phyloP scores from a whole-genome alignment of 2,113 vertebrate species.

The Scalopus aquaticus region DNA sequence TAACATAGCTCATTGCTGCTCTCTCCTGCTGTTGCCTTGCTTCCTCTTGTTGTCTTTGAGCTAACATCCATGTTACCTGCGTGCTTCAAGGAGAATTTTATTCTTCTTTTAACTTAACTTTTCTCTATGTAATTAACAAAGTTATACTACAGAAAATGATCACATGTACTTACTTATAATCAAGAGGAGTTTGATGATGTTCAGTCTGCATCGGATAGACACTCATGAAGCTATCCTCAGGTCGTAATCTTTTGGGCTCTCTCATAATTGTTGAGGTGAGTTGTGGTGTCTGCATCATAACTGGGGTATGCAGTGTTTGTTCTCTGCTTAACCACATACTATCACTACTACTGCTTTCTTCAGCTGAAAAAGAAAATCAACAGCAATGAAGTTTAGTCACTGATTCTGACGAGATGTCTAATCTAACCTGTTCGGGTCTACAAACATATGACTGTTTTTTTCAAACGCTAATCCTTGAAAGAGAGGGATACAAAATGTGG shows the following conservation, averaged over 20 bases:
- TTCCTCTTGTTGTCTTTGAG: constrained; percentile 97
- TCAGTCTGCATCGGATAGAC: constrained; percentile 96
- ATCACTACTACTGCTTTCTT: constrained; percentile 97
- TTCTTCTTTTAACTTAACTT: constrained; percentile 87
- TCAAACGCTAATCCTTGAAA: neutral
- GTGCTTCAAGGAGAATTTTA: constrained; percentile 91
- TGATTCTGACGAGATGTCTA: neutral
- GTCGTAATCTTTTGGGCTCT: constrained; percentile 94
- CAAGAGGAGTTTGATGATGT: constrained; percentile 95
- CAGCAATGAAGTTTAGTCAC: neutral
- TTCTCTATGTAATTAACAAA: constrained; percentile 82
- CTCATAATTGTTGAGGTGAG: constrained; percentile 98
- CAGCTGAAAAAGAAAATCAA: constrained; percentile 83
- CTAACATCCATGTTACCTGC: constrained; percentile 99
- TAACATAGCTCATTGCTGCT: constrained; percentile 97
- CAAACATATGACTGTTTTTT: constrained; percentile 33
- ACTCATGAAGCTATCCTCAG: constrained; percentile 95
- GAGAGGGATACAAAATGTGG: neutral
- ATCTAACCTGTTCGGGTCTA: constrained; percentile 19
- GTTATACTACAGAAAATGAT: constrained; percentile 74
- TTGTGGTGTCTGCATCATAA: constrained; percentile 97
- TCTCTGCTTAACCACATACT: constrained; percentile 94
- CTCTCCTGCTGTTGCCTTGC: constrained; percentile 97
- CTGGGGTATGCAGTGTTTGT: constrained; percentile 94
- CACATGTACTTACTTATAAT: constrained; percentile 94